Evolutionary conservation across 1,140 invertebrate species (phyloP), one percentile per base, ranked within the genome.

Genomic region (Listronotus bonariensis): DNA sequence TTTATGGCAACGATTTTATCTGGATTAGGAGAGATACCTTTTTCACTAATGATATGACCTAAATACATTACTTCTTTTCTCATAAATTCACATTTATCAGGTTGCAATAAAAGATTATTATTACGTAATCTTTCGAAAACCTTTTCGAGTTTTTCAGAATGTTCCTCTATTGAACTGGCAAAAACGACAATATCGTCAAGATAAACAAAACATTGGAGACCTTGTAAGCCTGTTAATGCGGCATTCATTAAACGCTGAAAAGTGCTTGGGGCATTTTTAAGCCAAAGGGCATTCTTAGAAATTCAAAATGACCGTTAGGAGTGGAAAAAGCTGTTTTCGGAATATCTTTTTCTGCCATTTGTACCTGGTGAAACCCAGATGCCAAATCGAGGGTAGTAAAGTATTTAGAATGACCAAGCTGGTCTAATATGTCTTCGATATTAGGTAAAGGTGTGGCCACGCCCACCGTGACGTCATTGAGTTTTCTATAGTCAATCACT

Each of bases 361-460:
- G 40, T 15, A 85, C 76, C 72, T 86, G 82, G 74, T 80, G 81
- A 69, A 80, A 86, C 0, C 84, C 83, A 17, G 72, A 76, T 0
- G 75, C 69, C 11, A 84, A 65, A 72, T 86, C 82, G 7, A 85
- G 63, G 6, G 79, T 77, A 11, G 78, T 77, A 68, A 85, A 85
- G 64, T 78, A 82, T 26, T 74, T 75, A 18, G 75, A 72, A 45
- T 79, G 78, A 6, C 74, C 73, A 36, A 85, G 56, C 36, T 71
- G 68, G 59, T 82, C 76, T 20, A 86, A 68, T 40, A 78, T 78
- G 12, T 82, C 77, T 31, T 80, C 77, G 12, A 86, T 83, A 43
- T 78, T 74, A 0, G 84, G 84, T 7, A 87, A 62, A 0, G n/a
- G n/a, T 83, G 85, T n/a, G n/a, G n/a, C 20, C 20, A 71, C 77